A percentile compares a stretch with the other conserved stretches of the same genome.
Conservation (phyloP, 2,113 vertebrate species). For the Noturus placidus region DNA sequence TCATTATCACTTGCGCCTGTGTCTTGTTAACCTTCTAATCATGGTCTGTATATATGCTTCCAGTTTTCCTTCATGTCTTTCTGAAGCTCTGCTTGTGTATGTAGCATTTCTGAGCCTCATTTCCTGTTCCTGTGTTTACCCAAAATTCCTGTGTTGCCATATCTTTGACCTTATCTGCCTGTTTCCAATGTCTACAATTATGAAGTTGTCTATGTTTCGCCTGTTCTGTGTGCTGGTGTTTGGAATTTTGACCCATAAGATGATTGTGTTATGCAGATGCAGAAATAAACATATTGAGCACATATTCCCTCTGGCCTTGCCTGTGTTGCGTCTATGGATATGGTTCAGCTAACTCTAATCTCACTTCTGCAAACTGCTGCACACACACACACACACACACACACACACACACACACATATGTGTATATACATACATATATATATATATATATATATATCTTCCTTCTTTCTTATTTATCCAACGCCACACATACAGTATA, state of each 20-base stretch:
- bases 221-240: not conserved
- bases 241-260: not conserved
- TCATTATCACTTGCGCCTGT: slow-evolving; percentile 7
- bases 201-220: not conserved
- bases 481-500: not conserved
- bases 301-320: not conserved
- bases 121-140: slow-evolving; percentile 1
- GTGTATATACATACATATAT: no score
- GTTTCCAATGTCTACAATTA: not conserved
- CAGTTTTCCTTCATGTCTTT: not conserved
- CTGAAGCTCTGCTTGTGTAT: slow-evolving; percentile 9
- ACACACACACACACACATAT: no score
- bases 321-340: not conserved
- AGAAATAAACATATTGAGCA: slow-evolving; percentile 4
- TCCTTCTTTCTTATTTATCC: not conserved
- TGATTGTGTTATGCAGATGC: not conserved
- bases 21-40: slow-evolving; percentile 4
- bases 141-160: not conserved
- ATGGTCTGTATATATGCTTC: not conserved
- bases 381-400: not conserved
- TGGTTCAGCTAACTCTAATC: not conserved
- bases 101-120: not conserved
- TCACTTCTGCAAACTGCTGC: not conserved
- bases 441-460: not conserved
- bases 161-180: not conserved